Percentiles rank a stretch among this genome's conserved stretches.
Evolutionary conservation across 2,113 vertebrate genomes (phyloP).

Genomic region (Rhinogobius similis): DNA sequence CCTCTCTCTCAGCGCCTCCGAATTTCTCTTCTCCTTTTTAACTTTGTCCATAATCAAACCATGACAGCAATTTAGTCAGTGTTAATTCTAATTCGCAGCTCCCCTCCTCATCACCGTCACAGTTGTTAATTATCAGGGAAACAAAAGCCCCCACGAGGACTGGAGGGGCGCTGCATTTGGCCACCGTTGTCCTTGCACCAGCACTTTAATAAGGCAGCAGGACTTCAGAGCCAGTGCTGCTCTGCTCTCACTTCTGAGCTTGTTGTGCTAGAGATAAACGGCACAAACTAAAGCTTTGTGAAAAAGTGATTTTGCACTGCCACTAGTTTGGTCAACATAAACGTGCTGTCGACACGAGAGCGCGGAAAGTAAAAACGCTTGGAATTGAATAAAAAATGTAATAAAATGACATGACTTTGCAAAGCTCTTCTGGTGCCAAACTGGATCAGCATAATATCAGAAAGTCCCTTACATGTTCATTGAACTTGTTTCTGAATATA

Average conservation of each 20-base stretch:
- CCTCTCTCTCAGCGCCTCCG: slow-evolving; percentile 76
- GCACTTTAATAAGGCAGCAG: slow-evolving; percentile 44
- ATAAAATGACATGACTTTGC: too few species aligned
- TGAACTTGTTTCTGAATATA: too few species aligned
- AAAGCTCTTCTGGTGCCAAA: too few species aligned
- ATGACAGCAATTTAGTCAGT: slow-evolving; percentile 85
- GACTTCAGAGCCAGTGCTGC: slow-evolving; percentile 54
- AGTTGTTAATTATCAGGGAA: slow-evolving; percentile 80
- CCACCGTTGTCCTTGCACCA: slow-evolving; percentile 37
- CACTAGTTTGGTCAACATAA: too few species aligned
- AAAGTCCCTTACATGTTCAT: too few species aligned
- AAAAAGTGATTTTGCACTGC: too few species aligned
- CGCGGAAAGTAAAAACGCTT: too few species aligned
- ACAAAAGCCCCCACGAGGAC: slow-evolving; percentile 79
- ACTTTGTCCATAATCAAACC: slow-evolving; percentile 87
- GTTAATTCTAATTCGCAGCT: slow-evolving; percentile 92
- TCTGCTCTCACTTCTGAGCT: slow-evolving; percentile 43
- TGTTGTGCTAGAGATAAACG: slow-evolving; percentile 11
- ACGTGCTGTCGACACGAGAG: too few species aligned
- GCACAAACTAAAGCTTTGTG: background rate
- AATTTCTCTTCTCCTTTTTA: slow-evolving; percentile 40
- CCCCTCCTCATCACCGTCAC: slow-evolving; percentile 72
- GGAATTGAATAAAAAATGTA: too few species aligned
- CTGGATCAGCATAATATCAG: too few species aligned
- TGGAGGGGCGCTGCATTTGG: slow-evolving; percentile 38